phyloP scores from a whole-genome alignment of 2,888 invertebrate species.

The Tanypteryx hageni region DNA sequence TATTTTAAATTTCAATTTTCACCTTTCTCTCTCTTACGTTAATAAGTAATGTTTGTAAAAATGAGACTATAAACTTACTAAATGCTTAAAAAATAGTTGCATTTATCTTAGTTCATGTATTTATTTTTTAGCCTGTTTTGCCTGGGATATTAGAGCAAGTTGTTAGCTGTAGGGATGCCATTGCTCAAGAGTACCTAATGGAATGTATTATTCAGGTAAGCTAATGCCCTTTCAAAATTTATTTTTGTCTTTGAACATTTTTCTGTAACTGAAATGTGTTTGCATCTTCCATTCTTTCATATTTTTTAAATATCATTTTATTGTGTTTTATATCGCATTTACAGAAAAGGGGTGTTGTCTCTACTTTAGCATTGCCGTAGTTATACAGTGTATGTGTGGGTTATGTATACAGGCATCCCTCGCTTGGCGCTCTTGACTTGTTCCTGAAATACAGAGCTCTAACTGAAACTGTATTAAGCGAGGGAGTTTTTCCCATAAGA shows the following conservation, averaged over 20 bases:
- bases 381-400: no score
- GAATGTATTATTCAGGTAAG: constrained; percentile 97
- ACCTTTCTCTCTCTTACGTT: no score
- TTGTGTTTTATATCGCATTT: no score
- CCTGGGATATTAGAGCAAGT: constrained; percentile 99
- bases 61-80: background rate
- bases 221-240: background rate
- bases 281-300: background rate
- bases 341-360: no score
- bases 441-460: no score
- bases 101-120: background rate
- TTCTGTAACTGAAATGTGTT: background rate
- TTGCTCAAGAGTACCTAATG: constrained; percentile 99
- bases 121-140: constrained; percentile 82
- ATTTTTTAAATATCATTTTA: no score
- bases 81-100: background rate
- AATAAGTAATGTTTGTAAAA: background rate
- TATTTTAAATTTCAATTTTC: no score
- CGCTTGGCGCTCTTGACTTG: no score
- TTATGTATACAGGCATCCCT: no score
- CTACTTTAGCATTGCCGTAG: no score
- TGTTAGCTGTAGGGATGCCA: constrained; percentile 97
- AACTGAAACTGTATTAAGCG: no score
- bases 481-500: no score
- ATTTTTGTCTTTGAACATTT: background rate